Evolutionary conservation across 2,888 invertebrate genomes (phyloP).

Genomic region (Platycnemis pennipes): DNA sequence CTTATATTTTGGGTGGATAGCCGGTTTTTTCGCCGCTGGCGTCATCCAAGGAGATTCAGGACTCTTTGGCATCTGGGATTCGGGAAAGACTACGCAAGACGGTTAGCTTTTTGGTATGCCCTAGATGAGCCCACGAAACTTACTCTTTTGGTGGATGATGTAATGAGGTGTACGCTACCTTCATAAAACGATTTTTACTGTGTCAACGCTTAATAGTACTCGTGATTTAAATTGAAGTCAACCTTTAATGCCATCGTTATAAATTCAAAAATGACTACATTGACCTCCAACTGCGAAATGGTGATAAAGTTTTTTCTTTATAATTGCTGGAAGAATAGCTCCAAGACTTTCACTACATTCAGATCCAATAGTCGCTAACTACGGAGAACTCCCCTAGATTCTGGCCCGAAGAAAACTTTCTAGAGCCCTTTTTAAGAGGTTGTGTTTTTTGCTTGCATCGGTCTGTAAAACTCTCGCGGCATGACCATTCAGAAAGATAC

Average conservation of each 20-base stretch:
- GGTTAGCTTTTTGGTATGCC: constrained; percentile 23
- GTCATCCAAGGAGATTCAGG: not conserved
- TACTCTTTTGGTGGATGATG: not conserved
- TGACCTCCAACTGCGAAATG: too few relatives aligned
- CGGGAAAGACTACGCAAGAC: not conserved
- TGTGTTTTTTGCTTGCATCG: not conserved
- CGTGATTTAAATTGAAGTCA: too few relatives aligned
- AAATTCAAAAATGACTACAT: too few relatives aligned
- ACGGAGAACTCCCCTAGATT: not conserved
- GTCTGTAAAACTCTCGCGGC: not conserved
- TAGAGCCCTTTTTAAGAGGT: not conserved
- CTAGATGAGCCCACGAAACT: not conserved
- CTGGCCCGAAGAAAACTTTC: not conserved
- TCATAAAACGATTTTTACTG: not conserved
- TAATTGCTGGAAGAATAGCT: not conserved
- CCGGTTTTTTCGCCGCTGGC: not conserved
- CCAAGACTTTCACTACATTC: not conserved
- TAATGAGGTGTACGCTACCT: not conserved
- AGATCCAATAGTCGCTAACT: not conserved
- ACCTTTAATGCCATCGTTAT: too few relatives aligned
- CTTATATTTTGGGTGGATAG: not conserved
- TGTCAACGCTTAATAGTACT: too few relatives aligned
- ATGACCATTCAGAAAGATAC: not conserved
- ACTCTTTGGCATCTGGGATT: not conserved
- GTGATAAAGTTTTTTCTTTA: not conserved